These are phyloP conservation scores for Sitta europaea DNA, from an alignment of 2,113 vertebrate genomes.

Conservation along the genomic window DNA sequence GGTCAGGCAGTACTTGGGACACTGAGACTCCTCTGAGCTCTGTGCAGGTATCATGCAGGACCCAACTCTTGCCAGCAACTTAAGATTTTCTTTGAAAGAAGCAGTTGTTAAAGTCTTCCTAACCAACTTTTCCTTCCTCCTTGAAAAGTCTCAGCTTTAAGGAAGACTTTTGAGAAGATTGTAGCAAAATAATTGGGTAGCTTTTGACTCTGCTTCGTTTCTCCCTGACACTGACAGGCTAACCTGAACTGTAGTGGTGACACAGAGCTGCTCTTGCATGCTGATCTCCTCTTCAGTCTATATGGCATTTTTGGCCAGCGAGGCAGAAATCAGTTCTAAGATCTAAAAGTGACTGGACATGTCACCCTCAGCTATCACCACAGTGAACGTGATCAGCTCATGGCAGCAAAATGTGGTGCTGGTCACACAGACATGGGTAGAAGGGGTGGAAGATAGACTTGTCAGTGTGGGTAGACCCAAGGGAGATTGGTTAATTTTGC, in stretches of 20 bases:
- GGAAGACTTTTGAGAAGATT: background rate
- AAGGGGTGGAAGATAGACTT: background rate
- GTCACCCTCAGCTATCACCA: background rate
- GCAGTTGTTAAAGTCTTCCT: background rate
- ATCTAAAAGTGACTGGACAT: background rate
- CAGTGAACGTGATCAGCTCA: accelerated
- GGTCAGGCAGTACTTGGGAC: background rate
- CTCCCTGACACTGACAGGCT: background rate
- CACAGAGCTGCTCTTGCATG: background rate
- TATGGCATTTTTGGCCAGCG: background rate
- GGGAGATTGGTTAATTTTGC: background rate
- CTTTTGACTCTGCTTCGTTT: background rate
- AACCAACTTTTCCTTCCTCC: background rate
- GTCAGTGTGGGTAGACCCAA: background rate
- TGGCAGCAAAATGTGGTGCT: background rate
- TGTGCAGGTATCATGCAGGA: background rate
- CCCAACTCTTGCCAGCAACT: background rate
- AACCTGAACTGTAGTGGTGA: background rate
- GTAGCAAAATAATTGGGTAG: background rate
- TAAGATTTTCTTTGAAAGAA: background rate
- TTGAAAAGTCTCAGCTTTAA: background rate
- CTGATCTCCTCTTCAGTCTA: background rate
- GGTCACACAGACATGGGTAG: background rate
- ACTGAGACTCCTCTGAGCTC: background rate
- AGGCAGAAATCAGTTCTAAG: background rate